Conservation (phyloP, 1,140 invertebrate species). For the Pseudomyrmex sp. region DNA sequence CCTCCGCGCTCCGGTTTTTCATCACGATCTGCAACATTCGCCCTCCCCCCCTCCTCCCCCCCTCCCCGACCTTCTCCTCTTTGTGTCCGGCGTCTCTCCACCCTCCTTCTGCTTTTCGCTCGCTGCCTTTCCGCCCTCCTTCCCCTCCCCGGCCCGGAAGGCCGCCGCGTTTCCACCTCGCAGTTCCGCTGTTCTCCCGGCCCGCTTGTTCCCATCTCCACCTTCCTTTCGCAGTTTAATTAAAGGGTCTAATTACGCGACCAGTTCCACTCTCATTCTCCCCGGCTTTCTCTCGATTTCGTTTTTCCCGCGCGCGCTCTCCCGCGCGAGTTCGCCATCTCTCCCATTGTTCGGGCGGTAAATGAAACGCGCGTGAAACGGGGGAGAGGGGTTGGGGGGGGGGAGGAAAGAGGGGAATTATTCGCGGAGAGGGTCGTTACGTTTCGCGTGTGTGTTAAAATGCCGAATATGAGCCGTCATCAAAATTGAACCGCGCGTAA, state of each 20-base stretch:
- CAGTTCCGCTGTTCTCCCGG: not conserved
- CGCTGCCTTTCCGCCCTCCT: not conserved
- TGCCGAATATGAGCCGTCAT: conserved; percentile 54
- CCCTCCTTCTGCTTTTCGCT: conserved; percentile 18
- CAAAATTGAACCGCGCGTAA: conserved; percentile 40
- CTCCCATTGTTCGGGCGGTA: conserved; percentile 32
- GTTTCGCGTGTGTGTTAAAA: conserved; percentile 32
- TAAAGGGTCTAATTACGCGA: conserved; percentile 70
- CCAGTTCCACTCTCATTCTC: conserved; percentile 45
- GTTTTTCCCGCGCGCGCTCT: conserved; percentile 1
- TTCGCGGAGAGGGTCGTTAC: too few relatives aligned
- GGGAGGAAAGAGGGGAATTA: too few relatives aligned
- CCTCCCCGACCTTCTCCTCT: not conserved
- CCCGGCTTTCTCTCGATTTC: conserved; percentile 38
- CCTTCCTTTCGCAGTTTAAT: conserved; percentile 65
- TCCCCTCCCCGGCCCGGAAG: too few relatives aligned
- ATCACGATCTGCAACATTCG: conserved; percentile 46
- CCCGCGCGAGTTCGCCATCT: not conserved
- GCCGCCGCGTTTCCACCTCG: too few relatives aligned
- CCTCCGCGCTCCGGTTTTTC: conserved; percentile 9
- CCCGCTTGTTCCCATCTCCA: conserved; percentile 7
- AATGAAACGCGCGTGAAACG: conserved; percentile 37
- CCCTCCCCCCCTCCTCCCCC: not conserved
- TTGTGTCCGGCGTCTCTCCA: conserved; percentile 31
- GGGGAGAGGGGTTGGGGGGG: too few relatives aligned